Conservation (phyloP, 2,113 vertebrate species). For the Struthio camelus region DNA sequence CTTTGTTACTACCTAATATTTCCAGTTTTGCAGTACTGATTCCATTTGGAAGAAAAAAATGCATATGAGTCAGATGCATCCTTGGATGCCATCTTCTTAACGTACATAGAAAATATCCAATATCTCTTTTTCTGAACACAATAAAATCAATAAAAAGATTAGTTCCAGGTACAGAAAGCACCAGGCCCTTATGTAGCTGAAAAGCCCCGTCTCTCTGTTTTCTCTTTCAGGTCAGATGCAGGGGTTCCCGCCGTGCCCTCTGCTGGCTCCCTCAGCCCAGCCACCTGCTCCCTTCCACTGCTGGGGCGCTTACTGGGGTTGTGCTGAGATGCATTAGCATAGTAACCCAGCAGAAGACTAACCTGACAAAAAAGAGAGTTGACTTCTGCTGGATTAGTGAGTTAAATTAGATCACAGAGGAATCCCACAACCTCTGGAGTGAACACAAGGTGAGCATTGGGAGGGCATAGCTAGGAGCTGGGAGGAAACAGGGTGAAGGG, state of each 20-base stretch:
- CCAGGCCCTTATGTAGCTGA: background rate
- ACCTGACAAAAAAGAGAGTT: background rate
- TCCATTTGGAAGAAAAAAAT: background rate
- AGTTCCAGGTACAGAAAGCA: background rate
- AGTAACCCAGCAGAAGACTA: background rate
- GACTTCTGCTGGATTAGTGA: background rate
- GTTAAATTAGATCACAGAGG: background rate
- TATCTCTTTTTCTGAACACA: background rate
- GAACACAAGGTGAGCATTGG: background rate
- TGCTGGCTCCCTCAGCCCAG: background rate
- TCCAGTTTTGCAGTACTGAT: background rate
- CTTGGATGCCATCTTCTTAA: background rate
- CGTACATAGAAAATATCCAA: background rate
- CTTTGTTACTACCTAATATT: background rate
- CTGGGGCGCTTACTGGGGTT: background rate
- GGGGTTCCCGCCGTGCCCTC: background rate
- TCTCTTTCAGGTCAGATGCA: background rate
- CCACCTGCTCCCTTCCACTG: background rate
- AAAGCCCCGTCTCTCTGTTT: background rate
- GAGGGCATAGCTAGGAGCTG: fast-evolving
- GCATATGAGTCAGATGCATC: background rate
- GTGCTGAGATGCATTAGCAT: fast-evolving
- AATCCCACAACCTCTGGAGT: background rate
- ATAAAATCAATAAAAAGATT: background rate
- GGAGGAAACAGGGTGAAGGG: background rate